Percentiles rank a stretch among this genome's conserved stretches.
Conservation (phyloP, 2,888 invertebrate species). For the Ichneumoninae sp. region DNA sequence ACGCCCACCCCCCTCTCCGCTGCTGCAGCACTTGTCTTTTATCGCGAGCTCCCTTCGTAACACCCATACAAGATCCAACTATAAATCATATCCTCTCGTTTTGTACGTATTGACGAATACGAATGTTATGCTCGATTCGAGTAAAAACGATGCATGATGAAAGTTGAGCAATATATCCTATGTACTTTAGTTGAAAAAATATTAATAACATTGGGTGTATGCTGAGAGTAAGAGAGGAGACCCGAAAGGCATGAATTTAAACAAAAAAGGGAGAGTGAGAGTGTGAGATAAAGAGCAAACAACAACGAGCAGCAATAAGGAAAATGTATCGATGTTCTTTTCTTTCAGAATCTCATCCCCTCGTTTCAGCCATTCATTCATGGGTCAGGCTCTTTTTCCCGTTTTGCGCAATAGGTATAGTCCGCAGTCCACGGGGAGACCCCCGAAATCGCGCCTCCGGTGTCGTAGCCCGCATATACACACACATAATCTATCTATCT, state of each 20-base stretch:
- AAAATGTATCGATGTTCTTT: conserved; percentile 83
- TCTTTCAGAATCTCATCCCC: conserved; percentile 84
- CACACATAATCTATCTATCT: conserved; percentile 8
- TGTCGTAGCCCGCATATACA: neutral
- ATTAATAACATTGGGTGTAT: neutral
- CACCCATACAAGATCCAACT: neutral
- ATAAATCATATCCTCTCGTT: neutral
- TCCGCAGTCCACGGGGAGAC: conserved; percentile 72
- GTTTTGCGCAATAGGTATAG: conserved; percentile 84
- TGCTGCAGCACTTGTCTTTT: conserved; percentile 31
- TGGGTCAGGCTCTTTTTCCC: conserved; percentile 84
- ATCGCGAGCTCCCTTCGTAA: conserved; percentile 6
- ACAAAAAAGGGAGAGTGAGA: conserved; percentile 22
- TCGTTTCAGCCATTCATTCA: conserved; percentile 84
- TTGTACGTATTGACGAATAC: conserved; percentile 20
- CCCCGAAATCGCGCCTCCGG: conserved; percentile 65
- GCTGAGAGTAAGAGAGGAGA: conserved; percentile 33
- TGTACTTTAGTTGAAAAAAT: neutral
- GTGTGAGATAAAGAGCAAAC: conserved; percentile 23
- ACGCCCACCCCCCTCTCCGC: conserved; percentile 4
- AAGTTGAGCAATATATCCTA: neutral
- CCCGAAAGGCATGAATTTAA: conserved; percentile 28
- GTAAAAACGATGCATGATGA: conserved; percentile 28
- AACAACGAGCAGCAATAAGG: conserved; percentile 49
- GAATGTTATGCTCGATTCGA: conserved; percentile 1